Evolutionary conservation across 2,113 vertebrate genomes (phyloP), one percentile per base, ranked within the genome.

Genomic region (Salvator merianae): DNA sequence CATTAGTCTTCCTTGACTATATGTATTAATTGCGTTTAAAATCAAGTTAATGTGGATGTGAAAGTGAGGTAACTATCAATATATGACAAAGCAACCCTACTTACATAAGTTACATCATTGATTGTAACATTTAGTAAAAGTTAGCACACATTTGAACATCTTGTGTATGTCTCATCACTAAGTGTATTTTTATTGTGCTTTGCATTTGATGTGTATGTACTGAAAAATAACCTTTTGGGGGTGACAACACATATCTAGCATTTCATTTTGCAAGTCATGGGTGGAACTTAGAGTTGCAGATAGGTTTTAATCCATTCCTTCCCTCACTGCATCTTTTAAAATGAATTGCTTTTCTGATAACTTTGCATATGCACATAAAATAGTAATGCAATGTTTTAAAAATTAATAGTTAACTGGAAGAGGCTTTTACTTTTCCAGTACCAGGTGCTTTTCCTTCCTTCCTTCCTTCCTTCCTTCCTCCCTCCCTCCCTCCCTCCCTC

Each of bases 21-120:
- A 97, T 98, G 96, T 98, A 98, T 98, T 98, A 98, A 99, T 98
- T 98, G 98, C 97, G 98, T 98, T 99, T 98, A 98, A 98, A 98
- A 98, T 98, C 97, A 98, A 98, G 97, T 98, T 98, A 98, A 98
- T 98, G 97, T 97, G 97, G 97, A 96, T 97, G 97, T 96, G 95
- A 97, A 98, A 98, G 97, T 98, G 98, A 98, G 97, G 97, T 97
- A 96, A 95, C 97, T 97, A 98, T 98, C 98, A 97, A 98, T 98
- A 98, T 98, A 97, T 97, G 97, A 97, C 97, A 97, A 93, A 96
- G 93, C 92, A 95, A 94, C 96, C 96, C 93, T 95, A 93, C 96
- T 97, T 97, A 93, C 89, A 86, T 94, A 95, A 96, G 95, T 97
- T 97, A 96, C 95, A 96, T 96, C 95, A 97, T 96, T 96, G 96